Conservation (phyloP, 2,888 invertebrate genomes). For the Nemurella pictetii region DNA sequence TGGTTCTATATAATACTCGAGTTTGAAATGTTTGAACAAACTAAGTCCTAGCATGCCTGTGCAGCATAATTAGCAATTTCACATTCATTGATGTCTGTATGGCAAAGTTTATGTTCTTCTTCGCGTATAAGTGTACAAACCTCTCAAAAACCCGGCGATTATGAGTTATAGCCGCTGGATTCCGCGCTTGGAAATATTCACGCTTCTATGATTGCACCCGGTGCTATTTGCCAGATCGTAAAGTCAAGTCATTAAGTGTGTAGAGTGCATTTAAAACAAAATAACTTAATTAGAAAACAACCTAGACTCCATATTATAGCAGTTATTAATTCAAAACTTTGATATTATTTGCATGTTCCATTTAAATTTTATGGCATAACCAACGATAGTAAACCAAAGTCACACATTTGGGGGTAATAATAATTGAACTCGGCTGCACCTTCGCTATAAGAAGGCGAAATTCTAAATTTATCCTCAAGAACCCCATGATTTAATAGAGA, state of each 20-base stretch:
- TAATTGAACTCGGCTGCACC: neutral
- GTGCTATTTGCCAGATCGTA: neutral
- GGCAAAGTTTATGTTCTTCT: neutral
- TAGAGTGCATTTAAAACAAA: conserved; percentile 20
- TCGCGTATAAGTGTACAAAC: neutral
- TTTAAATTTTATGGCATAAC: neutral
- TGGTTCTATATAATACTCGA: neutral
- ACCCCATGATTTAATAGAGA: neutral
- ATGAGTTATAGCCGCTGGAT: conserved; percentile 4
- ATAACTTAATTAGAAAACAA: conserved; percentile 31
- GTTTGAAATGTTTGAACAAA: neutral
- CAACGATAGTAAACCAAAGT: neutral
- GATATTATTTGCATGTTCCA: neutral
- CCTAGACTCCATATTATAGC: conserved; percentile 9
- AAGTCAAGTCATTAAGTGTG: neutral
- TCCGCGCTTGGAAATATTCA: neutral
- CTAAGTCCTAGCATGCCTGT: neutral
- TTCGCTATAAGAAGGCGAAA: neutral
- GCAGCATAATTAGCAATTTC: conserved; percentile 23
- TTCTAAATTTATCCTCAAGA: neutral
- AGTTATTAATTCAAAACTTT: neutral
- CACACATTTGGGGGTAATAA: neutral
- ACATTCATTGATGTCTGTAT: conserved; percentile 14
- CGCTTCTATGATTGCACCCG: neutral
- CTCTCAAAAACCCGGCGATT: conserved; percentile 12